These are phyloP conservation scores for Accipiter virgatus DNA, from an alignment of 2,113 vertebrate species.

Conservation along the genomic window DNA sequence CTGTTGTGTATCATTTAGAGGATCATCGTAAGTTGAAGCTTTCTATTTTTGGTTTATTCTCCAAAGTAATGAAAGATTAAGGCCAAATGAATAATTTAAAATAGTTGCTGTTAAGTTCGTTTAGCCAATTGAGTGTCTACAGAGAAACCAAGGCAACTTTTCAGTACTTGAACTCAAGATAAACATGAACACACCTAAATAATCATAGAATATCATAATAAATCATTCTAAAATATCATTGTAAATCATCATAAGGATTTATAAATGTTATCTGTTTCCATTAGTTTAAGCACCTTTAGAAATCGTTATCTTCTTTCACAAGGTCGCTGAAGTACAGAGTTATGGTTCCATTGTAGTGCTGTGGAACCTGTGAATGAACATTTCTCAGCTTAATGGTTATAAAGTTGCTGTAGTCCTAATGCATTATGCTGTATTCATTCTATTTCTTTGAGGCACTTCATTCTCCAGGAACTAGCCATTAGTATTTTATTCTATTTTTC, in stretches of 20 bases:
- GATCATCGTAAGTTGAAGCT: not conserved
- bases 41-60: slow-evolving; percentile 39
- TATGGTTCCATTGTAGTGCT: not conserved
- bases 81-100: slow-evolving; percentile 49
- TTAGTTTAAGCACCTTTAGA: not conserved
- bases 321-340: not conserved
- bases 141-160: not conserved
- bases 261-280: not conserved
- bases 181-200: not conserved
- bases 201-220: not conserved
- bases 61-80: slow-evolving; percentile 28
- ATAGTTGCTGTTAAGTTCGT: not conserved
- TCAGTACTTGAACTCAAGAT: not conserved
- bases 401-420: not conserved
- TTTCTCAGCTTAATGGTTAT: not conserved
- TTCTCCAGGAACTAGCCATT: not conserved
- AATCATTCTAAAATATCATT: not conserved
- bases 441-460: not conserved
- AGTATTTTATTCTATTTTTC: not conserved
- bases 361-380: not conserved
- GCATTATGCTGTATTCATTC: not conserved
- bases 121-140: not conserved
- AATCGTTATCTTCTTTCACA: not conserved
- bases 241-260: not conserved
- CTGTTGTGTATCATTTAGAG: not conserved